Evolutionary conservation across 2,797 vertebrate genomes (phyloP), one percentile per base, ranked within the genome.

Genomic region (Morus bassanus): DNA sequence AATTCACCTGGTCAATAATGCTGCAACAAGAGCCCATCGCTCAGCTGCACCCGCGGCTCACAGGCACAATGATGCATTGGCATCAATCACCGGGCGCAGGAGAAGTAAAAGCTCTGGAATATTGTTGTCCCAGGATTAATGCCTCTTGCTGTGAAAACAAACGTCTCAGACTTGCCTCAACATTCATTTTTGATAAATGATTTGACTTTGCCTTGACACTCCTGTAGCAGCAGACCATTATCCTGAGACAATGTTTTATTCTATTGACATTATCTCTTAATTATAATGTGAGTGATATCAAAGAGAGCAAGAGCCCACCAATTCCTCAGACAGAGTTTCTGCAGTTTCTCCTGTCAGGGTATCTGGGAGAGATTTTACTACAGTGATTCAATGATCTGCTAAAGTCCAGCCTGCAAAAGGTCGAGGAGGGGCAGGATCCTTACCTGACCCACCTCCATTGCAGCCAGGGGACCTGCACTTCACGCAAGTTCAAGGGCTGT

Each of bases 221-320:
- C 96, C 75, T 43, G 95, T 45, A 95, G 97, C 97, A 64, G 97
- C 96, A 0, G 96, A 68, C 98, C 96, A 93, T 97, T 97, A 97
- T 76, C 94, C 95, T 5, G 77, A 95, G 97, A 97, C 97, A 93
- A 90, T 83, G 92, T 93, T 98, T 97, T 94, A 95, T 96, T 95
- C 96, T 81, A 85, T 91, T 97, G 96, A 97, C 97, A 94, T 98
- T 98, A 97, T 97, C 97, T 98, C 97, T 97, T 98, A 97, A 97
- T 98, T 97, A 97, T 97, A 96, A 98, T 33, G 77, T 56, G 96
- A 97, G 95, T 27, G 70, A 97, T 84, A 97, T 57, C 88, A 94
- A 30, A 57, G 72, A 23, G 91, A 93, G 65, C n/a, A 5, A 59
- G 72, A 94, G 89, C 89, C 89, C 96, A 92, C 91, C 96, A 31